phyloP scores from a whole-genome alignment of 2,888 invertebrate species.

The Diabrotica balteata region DNA sequence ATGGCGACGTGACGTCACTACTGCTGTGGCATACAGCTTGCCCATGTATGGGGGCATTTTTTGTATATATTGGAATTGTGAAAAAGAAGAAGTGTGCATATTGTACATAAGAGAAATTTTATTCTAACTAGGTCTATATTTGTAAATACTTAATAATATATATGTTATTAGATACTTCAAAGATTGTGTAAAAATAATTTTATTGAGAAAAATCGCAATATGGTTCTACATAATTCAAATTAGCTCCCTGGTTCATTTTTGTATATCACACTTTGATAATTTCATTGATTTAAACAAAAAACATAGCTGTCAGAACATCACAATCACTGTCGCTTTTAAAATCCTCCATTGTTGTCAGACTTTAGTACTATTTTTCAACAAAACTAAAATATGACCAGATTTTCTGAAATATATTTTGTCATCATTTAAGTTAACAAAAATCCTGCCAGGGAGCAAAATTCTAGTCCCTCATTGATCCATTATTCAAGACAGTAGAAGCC shows the following conservation, averaged over 20 bases:
- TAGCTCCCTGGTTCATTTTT: slow-evolving; percentile 47
- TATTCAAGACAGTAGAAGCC: slow-evolving; percentile 56
- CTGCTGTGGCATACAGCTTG: too few species aligned
- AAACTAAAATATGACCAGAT: too few species aligned
- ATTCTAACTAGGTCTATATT: slow-evolving; percentile 57
- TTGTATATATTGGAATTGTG: slow-evolving; percentile 54
- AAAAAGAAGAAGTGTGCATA: slow-evolving; percentile 51
- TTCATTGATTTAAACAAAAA: too few species aligned
- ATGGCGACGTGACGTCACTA: too few species aligned
- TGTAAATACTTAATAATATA: slow-evolving; percentile 50
- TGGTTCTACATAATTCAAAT: slow-evolving; percentile 51
- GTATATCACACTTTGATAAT: too few species aligned
- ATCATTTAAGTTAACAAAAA: neutral
- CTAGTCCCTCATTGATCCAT: slow-evolving; percentile 58
- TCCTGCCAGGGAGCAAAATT: slow-evolving; percentile 52
- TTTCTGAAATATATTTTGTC: too few species aligned
- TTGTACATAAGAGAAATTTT: slow-evolving; percentile 58
- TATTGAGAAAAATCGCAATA: slow-evolving; percentile 53
- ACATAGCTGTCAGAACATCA: too few species aligned
- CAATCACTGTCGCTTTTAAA: too few species aligned
- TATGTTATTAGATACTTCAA: slow-evolving; percentile 56
- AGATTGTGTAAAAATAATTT: slow-evolving; percentile 56
- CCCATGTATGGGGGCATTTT: slow-evolving; percentile 51
- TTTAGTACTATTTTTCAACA: too few species aligned
- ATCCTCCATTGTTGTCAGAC: too few species aligned